Evolutionary conservation across 2,113 vertebrate species (phyloP).

Genomic region (Boulengeromyrus knoepffleri): DNA sequence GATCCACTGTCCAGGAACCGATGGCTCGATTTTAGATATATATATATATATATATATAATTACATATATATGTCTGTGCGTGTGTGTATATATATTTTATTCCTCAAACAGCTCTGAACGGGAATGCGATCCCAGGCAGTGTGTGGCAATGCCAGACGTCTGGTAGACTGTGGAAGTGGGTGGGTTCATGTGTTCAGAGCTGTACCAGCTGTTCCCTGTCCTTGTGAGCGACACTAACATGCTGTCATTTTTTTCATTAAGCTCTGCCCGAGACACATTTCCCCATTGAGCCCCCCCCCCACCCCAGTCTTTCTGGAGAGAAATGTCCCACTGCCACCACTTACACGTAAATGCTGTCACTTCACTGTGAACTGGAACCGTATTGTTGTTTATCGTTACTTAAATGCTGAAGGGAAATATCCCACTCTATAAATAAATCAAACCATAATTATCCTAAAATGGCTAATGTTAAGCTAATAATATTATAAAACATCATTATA

Average conservation of each 20-base stretch:
- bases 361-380: background rate
- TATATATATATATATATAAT: background rate
- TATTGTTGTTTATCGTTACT: background rate
- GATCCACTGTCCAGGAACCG: constrained; percentile 35
- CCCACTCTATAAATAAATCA: background rate
- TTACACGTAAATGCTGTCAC: background rate
- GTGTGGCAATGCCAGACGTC: background rate
- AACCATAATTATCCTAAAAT: background rate
- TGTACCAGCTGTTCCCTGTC: background rate
- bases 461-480: background rate
- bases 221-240: background rate
- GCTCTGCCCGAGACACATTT: background rate
- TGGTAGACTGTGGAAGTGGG: background rate
- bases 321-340: background rate
- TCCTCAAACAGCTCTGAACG: background rate
- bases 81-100: background rate
- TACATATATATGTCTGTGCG: no score
- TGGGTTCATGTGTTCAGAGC: background rate
- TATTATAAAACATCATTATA: background rate
- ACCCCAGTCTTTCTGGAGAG: background rate
- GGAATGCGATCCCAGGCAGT: background rate
- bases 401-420: background rate
- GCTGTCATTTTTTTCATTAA: background rate
- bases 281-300: background rate
- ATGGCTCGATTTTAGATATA: constrained; percentile 19